These are phyloP conservation scores for Apis dorsata DNA, from an alignment of 1,140 invertebrate genomes.

Conservation along the genomic window DNA sequence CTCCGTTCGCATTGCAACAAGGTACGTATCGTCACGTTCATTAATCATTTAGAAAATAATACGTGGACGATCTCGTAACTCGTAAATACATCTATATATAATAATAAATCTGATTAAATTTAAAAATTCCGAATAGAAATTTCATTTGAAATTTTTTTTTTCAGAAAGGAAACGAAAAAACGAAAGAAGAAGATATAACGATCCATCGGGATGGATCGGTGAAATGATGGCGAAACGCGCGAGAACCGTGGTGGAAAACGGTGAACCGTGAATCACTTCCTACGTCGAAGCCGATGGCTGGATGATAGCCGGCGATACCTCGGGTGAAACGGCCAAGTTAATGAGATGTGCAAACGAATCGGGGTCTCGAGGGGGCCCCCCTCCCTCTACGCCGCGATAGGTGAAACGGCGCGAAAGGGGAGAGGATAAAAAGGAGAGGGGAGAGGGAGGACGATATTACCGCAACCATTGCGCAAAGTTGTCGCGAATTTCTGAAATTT, in stretches of 20 bases:
- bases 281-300: conserved; percentile 66
- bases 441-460: conserved; percentile 2
- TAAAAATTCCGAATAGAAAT: too few relatives aligned
- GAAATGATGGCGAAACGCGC: conserved; percentile 10
- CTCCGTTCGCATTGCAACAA: too few relatives aligned
- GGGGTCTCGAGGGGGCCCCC: conserved; percentile 37
- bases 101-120: too few relatives aligned
- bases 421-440: conserved; percentile 24
- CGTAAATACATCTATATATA: too few relatives aligned
- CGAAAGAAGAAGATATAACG: too few relatives aligned
- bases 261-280: conserved; percentile 68
- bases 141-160: too few relatives aligned
- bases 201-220: too few relatives aligned
- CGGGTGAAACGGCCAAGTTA: conserved; percentile 63
- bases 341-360: conserved; percentile 65
- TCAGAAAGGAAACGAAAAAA: too few relatives aligned
- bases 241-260: conserved; percentile 58
- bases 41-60: too few relatives aligned
- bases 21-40: too few relatives aligned
- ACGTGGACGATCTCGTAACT: too few relatives aligned
- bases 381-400: conserved; percentile 21
- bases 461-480: conserved; percentile 10
- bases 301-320: conserved; percentile 62
- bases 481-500: not conserved
- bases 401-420: conserved; percentile 34